Percentiles rank a stretch among this genome's conserved stretches.
phyloP scores from a whole-genome alignment of 2,888 invertebrate species.

The Bellardia pandia region DNA sequence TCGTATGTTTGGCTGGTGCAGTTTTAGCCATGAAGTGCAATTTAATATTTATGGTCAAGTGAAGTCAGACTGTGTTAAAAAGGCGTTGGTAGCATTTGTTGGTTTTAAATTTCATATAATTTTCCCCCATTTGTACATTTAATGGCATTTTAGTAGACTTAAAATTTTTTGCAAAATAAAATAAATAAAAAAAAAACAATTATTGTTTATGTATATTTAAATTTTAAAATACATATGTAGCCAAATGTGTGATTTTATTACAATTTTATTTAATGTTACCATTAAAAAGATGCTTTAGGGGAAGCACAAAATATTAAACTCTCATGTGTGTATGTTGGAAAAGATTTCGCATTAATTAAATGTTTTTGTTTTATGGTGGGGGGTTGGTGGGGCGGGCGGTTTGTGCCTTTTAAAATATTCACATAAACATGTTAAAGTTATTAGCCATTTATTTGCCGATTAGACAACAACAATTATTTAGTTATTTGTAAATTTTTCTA shows the following conservation, averaged over 20 bases:
- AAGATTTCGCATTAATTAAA: neutral
- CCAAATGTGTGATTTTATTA: constrained; percentile 68
- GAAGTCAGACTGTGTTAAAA: constrained; percentile 52
- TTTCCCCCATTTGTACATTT: constrained; percentile 52
- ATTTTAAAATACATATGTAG: neutral
- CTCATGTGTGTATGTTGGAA: constrained; percentile 23
- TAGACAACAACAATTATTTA: constrained; percentile 60
- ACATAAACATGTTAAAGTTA: constrained; percentile 67
- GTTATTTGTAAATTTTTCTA: constrained; percentile 26
- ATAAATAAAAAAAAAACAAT: neutral
- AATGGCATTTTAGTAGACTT: constrained; percentile 53
- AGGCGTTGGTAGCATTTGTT: constrained; percentile 65
- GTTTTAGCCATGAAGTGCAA: constrained; percentile 52
- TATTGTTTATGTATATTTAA: neutral
- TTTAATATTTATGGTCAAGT: constrained; percentile 67
- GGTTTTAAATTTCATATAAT: constrained; percentile 68
- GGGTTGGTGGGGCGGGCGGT: neutral
- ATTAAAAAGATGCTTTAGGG: constrained; percentile 40
- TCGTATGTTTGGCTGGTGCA: constrained; percentile 15
- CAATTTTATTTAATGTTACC: constrained; percentile 30
- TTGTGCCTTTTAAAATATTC: constrained; percentile 26
- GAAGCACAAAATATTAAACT: constrained; percentile 15
- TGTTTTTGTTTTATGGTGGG: too few species aligned
- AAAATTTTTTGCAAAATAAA: neutral
- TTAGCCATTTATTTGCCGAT: constrained; percentile 68